A percentile compares a stretch with the other conserved stretches of the same genome.
phyloP scores from a whole-genome alignment of 2,888 invertebrate genomes.

The Allacma fusca region DNA sequence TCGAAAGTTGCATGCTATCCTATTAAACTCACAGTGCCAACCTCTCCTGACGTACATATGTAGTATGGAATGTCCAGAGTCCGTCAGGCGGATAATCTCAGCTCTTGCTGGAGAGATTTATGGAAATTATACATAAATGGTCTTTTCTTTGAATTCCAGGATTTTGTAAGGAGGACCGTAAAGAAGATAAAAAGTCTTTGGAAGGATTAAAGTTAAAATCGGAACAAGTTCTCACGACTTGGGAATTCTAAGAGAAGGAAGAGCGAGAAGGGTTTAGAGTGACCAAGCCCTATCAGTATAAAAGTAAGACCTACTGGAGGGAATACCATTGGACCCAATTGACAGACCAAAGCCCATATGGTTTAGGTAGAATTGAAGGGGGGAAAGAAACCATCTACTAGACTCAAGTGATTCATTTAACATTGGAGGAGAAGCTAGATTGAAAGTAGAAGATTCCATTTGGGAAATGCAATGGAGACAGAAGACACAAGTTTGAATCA shows the following conservation, averaged over 20 bases:
- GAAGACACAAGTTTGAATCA: constrained; percentile 13
- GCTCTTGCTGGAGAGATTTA: neutral
- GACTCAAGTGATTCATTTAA: neutral
- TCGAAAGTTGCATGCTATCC: no score
- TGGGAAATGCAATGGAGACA: constrained; percentile 36
- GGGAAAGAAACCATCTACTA: neutral
- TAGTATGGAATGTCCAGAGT: neutral
- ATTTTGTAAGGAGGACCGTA: neutral
- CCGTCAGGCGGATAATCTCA: neutral
- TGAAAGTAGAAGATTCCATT: neutral
- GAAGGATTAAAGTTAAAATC: neutral
- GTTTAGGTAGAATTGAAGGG: neutral
- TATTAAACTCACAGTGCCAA: neutral
- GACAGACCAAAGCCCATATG: neutral
- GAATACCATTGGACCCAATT: neutral
- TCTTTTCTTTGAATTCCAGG: neutral
- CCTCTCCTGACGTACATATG: neutral
- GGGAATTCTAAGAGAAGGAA: neutral
- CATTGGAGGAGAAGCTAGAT: neutral
- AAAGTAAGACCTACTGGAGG: no score
- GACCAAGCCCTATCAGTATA: neutral
- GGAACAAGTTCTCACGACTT: neutral
- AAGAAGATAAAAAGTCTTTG: constrained; percentile 10
- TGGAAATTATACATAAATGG: constrained; percentile 1
- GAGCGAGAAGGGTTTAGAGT: neutral